Evolutionary conservation across 2,888 invertebrate species (phyloP).

Genomic region (Leucoptera coffeella): DNA sequence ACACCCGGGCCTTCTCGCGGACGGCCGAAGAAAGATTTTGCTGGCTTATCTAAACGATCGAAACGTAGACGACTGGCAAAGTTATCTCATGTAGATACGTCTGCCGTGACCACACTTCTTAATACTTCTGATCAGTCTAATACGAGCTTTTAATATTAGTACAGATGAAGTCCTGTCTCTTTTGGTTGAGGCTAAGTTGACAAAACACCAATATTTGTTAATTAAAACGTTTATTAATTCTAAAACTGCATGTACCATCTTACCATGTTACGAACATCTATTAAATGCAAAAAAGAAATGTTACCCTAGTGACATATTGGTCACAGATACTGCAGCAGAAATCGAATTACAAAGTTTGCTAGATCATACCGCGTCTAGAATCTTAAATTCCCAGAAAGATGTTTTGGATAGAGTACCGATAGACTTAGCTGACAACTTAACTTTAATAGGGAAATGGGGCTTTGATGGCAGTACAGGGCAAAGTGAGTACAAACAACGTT

Average conservation of each 20-base stretch:
- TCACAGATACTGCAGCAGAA: constrained; percentile 4
- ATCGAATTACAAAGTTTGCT: constrained; percentile 5
- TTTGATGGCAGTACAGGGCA: constrained; percentile 7
- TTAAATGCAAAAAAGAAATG: constrained; percentile 5
- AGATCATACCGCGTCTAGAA: constrained; percentile 3
- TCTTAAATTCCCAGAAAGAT: constrained; percentile 4
- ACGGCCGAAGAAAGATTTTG: not conserved
- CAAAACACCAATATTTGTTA: constrained; percentile 5
- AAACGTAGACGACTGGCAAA: constrained; percentile 2
- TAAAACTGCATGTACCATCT: not conserved
- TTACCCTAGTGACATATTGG: constrained; percentile 2
- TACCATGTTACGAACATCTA: constrained; percentile 4
- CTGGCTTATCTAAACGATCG: not conserved
- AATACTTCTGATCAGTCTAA: constrained; percentile 1
- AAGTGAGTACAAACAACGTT: constrained; percentile 6
- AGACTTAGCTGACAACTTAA: constrained; percentile 2
- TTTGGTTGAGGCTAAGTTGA: constrained; percentile 3
- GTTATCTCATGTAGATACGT: constrained; percentile 3
- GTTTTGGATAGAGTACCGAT: constrained; percentile 2
- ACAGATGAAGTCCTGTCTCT: constrained; percentile 3
- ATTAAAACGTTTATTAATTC: constrained; percentile 4
- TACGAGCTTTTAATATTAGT: constrained; percentile 1
- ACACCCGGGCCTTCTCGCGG: not conserved
- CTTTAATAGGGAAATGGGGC: constrained; percentile 6
- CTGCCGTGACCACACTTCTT: constrained; percentile 3